Conservation (phyloP, 2,888 invertebrate species). For the Aphrophora alni region DNA sequence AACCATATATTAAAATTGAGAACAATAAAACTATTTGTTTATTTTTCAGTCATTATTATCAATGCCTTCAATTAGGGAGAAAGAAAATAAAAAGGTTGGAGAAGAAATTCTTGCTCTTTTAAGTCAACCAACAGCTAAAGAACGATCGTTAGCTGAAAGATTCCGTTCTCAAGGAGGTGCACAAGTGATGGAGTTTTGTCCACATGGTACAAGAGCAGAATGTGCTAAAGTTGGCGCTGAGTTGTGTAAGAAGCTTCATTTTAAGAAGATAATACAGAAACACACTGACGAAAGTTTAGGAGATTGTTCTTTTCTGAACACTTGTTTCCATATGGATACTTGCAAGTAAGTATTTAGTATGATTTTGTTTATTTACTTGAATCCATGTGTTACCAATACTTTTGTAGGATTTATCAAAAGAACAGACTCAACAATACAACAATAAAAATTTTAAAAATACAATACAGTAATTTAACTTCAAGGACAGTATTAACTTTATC, state of each 20-base stretch:
- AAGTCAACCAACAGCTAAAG: conserved; percentile 96
- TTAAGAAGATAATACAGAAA: conserved; percentile 93
- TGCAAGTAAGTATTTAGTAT: conserved; percentile 72
- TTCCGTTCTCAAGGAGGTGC: conserved; percentile 92
- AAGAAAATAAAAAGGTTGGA: conserved; percentile 92
- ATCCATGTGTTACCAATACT: too few relatives aligned
- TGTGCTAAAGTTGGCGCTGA: conserved; percentile 63
- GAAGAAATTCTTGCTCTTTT: conserved; percentile 94
- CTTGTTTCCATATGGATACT: conserved; percentile 98
- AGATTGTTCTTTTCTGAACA: conserved; percentile 97
- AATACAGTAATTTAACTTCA: too few relatives aligned
- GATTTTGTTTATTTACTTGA: background rate
- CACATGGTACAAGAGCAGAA: conserved; percentile 91
- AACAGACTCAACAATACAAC: too few relatives aligned
- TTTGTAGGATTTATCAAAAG: too few relatives aligned
- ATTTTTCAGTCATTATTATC: conserved; percentile 75
- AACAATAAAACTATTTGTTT: too few relatives aligned
- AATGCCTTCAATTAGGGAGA: conserved; percentile 94
- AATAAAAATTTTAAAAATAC: too few relatives aligned
- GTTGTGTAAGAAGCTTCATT: conserved; percentile 88
- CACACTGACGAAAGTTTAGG: conserved; percentile 96
- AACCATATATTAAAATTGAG: too few relatives aligned
- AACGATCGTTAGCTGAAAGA: conserved; percentile 91
- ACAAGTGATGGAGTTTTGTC: conserved; percentile 91
- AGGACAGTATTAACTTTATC: too few relatives aligned